These are phyloP conservation scores for Mythimna lalbum DNA, from an alignment of 2,888 invertebrate species.

Conservation along the genomic window DNA sequence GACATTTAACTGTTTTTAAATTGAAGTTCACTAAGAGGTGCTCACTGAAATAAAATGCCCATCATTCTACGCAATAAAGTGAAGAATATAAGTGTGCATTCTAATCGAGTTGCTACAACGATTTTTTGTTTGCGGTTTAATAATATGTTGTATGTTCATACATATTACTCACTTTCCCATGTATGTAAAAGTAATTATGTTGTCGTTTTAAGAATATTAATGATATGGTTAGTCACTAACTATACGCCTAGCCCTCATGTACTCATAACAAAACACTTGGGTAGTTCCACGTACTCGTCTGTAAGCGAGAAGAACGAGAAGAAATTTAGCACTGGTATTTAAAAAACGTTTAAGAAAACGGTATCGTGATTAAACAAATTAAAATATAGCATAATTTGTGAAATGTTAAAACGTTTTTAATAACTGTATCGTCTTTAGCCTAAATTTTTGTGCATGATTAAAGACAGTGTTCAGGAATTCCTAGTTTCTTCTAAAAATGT, in stretches of 20 bases:
- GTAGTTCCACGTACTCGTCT: neutral
- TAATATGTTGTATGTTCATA: constrained; percentile 20
- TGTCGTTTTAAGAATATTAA: constrained; percentile 54
- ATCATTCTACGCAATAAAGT: constrained; percentile 56
- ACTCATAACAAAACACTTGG: constrained; percentile 13
- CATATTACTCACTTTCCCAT: constrained; percentile 56
- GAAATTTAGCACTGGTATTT: constrained; percentile 36
- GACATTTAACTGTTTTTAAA: constrained; percentile 64
- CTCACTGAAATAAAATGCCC: constrained; percentile 59
- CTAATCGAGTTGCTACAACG: constrained; percentile 27
- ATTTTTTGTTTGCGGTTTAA: constrained; percentile 55
- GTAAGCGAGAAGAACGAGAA: constrained; percentile 10
- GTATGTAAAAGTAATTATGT: constrained; percentile 57
- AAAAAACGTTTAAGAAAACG: constrained; percentile 53
- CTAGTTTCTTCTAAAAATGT: constrained; percentile 26
- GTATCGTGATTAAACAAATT: constrained; percentile 56
- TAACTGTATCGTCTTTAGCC: constrained; percentile 59
- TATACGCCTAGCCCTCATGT: neutral
- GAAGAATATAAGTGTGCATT: constrained; percentile 29
- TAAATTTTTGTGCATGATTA: constrained; percentile 49
- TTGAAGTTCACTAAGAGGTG: constrained; percentile 52
- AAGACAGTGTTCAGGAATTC: constrained; percentile 30
- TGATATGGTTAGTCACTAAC: constrained; percentile 46
- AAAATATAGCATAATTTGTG: constrained; percentile 49
- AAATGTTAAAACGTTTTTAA: constrained; percentile 49